Evolutionary conservation across 53 echinoderm and acorn worm species (phyloP), one percentile per base, ranked within the genome.

Genomic region (Henricia sp.): DNA sequence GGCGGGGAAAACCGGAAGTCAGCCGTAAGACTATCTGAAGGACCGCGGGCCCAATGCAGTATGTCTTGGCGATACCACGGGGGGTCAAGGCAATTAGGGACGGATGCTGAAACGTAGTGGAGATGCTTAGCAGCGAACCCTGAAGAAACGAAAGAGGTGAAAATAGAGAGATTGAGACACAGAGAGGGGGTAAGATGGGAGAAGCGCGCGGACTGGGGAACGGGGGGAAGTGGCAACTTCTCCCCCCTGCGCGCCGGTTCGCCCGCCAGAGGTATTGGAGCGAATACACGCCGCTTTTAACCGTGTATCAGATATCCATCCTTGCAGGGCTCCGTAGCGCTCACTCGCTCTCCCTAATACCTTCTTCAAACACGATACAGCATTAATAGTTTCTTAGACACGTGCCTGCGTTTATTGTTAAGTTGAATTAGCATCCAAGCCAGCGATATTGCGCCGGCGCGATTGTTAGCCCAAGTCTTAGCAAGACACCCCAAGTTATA

Each of bases 331-430:
- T 57, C 58, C 37, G 42, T 57, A 26, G 24, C 40, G 76, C 80
- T 57, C 39, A 14, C 80, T 23, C 80, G 33, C 36, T 64, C 35
- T 24, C 2, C 14, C 40, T 48, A 80, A 80, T 80, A 64, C 80
- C 80, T 63, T 80, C 80, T 80, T 80, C 80, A 80, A 80, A 80
- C 64, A 80, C 62, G 80, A 80, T 80, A 80, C 80, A 80, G 80
- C 63, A 65, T 44, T 80, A 80, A 80, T 80, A 80, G 80, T 80
- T 80, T 64, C 80, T 33, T 50, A 64, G 50, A 64, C 80, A 80
- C 80, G 80, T 80, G 80, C 36, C 32, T 20, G 64, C 50, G 24
- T 64, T 64, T 80, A 80, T 80, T 80, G 63, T 80, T 44, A n/a
- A 42, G 80, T 17, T 32, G 28, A 48, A 21, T 29, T 48, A 46